Percentiles rank a stretch among this genome's conserved stretches.
These are phyloP conservation scores for Pocillopora verrucosa DNA, from an alignment of 64 coral and sea anemone species.

Conservation along the genomic window DNA sequence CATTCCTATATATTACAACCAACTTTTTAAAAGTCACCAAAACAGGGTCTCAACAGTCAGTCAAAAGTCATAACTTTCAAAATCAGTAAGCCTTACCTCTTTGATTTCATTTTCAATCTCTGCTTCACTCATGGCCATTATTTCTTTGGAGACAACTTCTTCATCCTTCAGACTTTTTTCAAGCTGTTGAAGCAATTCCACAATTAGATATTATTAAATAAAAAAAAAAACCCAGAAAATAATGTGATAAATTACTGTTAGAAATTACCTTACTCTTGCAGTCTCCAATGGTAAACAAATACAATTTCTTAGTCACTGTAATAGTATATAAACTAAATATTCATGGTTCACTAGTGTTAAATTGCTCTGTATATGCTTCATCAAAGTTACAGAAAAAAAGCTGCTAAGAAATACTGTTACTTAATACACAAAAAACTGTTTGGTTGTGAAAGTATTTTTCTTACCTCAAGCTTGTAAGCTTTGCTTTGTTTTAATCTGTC, in stretches of 20 bases:
- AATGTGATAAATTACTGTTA: too few relatives aligned
- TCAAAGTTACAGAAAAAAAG: background rate
- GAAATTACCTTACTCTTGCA: too few relatives aligned
- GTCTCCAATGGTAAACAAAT: background rate
- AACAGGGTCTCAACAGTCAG: too few relatives aligned
- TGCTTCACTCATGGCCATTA: slow-evolving; percentile 81
- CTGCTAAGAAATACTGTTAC: background rate
- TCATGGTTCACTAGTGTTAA: too few relatives aligned
- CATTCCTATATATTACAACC: too few relatives aligned
- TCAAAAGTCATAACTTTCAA: too few relatives aligned
- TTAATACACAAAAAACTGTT: background rate
- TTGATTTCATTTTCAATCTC: slow-evolving; percentile 73
- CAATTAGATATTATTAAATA: background rate
- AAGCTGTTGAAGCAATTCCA: slow-evolving; percentile 3
- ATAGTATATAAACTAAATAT: too few relatives aligned
- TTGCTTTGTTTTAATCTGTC: slow-evolving; percentile 82
- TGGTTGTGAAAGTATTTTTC: background rate
- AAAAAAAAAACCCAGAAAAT: background rate
- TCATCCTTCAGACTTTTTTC: slow-evolving; percentile 61
- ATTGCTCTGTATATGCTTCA: too few relatives aligned
- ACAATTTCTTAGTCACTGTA: too few relatives aligned
- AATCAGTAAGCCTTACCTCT: slow-evolving; percentile 28
- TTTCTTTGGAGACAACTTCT: slow-evolving; percentile 68
- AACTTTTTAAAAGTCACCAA: too few relatives aligned
- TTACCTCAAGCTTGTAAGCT: slow-evolving; percentile 76